Evolutionary conservation across 92 coral and sea anemone species (phyloP), one percentile per base, ranked within the genome.

Genomic region (Ricordea florida): DNA sequence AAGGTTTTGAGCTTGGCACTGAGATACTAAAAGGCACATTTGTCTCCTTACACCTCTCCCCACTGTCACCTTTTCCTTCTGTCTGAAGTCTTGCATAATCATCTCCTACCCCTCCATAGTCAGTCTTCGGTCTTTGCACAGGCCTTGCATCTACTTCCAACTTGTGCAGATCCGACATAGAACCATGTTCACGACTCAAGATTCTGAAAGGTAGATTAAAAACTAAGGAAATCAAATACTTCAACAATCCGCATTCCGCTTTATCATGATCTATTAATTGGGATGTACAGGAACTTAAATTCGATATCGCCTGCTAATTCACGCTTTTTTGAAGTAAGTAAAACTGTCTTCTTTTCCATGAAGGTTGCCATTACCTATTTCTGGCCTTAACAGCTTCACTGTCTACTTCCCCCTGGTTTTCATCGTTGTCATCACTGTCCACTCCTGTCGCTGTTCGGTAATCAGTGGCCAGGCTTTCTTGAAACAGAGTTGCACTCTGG

Each of bases 401-500:
- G 28, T 83, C 87, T 46, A 80, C 0, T 7, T 74, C 88, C 14
- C 76, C 96, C 29, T 43, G 78, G 11, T 68, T 80, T 58, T 79
- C 87, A 20, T 83, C 89, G 26, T 91, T 89, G 17, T 91, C 93
- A 11, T 89, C 97, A 20, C 85, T 91, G 72, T 85, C 93, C 10
- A 79, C 17, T 25, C 79, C 86, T 5, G 85, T 78, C 55, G 86
- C 42, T 8, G 91, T 64, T 43, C 72, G 66, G 55, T 82, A 80
- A 41, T 94, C 98, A 43, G 93, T 68, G 18, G 73, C 90, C 31
- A 92, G 60, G 57, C 92, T 92, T 78, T 89, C 98, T 47, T 82
- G 86, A 23, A 85, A 37, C 86, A 92, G 53, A 2, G 92, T 76
- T 1, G 91, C 94, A 0, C 98, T 96, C 56, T 92, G 93, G 63